Percentiles rank a stretch among this genome's conserved stretches.
phyloP scores from a whole-genome alignment of 2,797 vertebrate species.

The Enteromius unitaeniatus region DNA sequence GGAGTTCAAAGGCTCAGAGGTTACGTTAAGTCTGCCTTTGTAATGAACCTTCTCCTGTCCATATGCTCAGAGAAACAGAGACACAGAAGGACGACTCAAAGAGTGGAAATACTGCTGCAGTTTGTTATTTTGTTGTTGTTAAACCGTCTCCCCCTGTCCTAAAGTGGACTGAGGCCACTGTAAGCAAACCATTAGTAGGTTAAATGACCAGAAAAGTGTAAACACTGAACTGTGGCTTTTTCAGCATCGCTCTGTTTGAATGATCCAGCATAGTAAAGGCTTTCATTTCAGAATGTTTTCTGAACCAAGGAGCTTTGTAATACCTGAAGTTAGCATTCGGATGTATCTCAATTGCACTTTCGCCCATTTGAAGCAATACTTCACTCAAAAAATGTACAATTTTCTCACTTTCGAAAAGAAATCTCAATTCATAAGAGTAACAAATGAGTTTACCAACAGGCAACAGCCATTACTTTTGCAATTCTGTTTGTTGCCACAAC shows the following conservation, averaged over 20 bases:
- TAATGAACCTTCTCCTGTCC: conserved; percentile 20
- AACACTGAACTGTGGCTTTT: background rate
- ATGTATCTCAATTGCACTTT: background rate
- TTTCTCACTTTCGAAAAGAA: background rate
- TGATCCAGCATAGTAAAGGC: background rate
- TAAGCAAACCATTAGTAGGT: background rate
- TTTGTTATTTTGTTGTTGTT: background rate
- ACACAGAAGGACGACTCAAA: background rate
- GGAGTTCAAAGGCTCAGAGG: conserved; percentile 3
- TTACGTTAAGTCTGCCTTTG: conserved; percentile 12
- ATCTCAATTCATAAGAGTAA: background rate
- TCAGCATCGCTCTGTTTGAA: background rate
- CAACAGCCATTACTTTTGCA: background rate
- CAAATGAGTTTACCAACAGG: background rate
- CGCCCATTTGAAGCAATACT: background rate
- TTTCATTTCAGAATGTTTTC: background rate
- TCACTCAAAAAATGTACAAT: background rate
- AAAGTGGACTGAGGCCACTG: background rate
- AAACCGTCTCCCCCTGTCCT: background rate
- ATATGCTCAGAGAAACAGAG: conserved; percentile 3
- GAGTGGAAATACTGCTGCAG: background rate
- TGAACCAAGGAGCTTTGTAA: background rate
- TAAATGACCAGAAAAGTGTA: conserved; percentile 6
- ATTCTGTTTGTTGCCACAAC: background rate
- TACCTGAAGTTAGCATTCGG: background rate